These are phyloP conservation scores for Hyles euphorbiae DNA, from an alignment of 1,140 invertebrate species.

Conservation along the genomic window DNA sequence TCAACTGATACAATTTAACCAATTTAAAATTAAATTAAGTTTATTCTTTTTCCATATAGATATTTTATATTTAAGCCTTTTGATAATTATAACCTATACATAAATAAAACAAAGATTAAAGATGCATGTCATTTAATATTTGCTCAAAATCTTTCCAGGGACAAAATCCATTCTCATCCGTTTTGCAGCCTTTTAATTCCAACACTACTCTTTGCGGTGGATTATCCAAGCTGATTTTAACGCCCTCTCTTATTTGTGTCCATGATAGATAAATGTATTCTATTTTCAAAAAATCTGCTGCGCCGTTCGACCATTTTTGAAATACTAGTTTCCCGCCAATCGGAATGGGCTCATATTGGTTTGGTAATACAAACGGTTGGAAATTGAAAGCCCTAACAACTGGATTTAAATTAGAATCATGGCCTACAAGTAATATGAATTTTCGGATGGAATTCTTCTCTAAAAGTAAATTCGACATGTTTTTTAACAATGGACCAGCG, in stretches of 20 bases:
- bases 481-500: conserved; percentile 38
- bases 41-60: no score
- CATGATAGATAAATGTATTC: conserved; percentile 52
- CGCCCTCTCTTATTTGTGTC: conserved; percentile 40
- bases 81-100: no score
- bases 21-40: no score
- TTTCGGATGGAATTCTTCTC: conserved; percentile 25
- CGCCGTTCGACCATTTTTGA: conserved; percentile 49
- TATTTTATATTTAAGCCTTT: no score
- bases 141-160: conserved; percentile 43
- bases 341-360: conserved; percentile 45
- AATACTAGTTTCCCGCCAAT: conserved; percentile 60
- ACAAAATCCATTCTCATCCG: conserved; percentile 44
- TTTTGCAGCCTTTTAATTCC: conserved; percentile 41
- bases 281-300: conserved; percentile 43
- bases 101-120: no score
- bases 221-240: conserved; percentile 19
- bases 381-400: conserved; percentile 30
- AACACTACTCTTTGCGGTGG: conserved; percentile 38
- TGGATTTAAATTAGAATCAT: conserved; percentile 42
- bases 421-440: conserved; percentile 35
- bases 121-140: no score
- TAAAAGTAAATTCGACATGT: conserved; percentile 35
- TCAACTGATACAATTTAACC: no score
- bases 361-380: conserved; percentile 30